Evolutionary conservation across 1,140 invertebrate genomes (phyloP), one percentile per base, ranked within the genome.

Genomic region (Thaumatotibia leucotreta): DNA sequence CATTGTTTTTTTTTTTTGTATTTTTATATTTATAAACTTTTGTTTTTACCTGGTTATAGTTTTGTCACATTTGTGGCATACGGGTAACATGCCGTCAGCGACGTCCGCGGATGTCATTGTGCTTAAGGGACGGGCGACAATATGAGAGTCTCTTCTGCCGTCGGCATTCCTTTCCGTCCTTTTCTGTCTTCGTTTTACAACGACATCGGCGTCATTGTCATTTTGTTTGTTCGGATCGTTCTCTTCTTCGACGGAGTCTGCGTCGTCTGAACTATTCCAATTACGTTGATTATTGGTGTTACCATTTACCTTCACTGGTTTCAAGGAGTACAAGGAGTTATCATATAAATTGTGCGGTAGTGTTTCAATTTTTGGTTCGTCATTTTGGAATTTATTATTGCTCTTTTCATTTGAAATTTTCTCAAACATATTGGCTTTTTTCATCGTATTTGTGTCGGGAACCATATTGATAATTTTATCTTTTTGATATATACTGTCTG

Each of bases 61-160:
- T 77, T 93, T 93, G 80, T 94, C 93, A 92, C 94, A 95, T 84
- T 92, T 92, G 89, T 93, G 93, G 88, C 95, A 95, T 66, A 94
- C 89, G 24, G 94, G 94, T 72, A 93, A 93, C 64, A 92, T 89
- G 75, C 93, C 93, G 69, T 93, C 93, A 32, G 91, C 83, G 50
- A 93, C 84, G 79, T 93, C 91, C 2, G 79, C 80, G 22, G 88
- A 90, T 49, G 84, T 87, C 78, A 92, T 90, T 3, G 89, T 92
- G 65, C 89, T 91, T 31, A 91, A 68, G 5, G 91, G 91, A 29
- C 91, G 80, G 4, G 89, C 78, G 20, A 91, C 79, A 20, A 92
- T 86, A 49, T 89, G 85, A 45, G 91, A 92, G 76, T 92, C 91
- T 79, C 91, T 81, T 77, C 88, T 86, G 22, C 91, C 91, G 66